These are phyloP conservation scores for Rhinopomastus cyanomelas DNA, from an alignment of 2,113 vertebrate genomes.

Conservation along the genomic window DNA sequence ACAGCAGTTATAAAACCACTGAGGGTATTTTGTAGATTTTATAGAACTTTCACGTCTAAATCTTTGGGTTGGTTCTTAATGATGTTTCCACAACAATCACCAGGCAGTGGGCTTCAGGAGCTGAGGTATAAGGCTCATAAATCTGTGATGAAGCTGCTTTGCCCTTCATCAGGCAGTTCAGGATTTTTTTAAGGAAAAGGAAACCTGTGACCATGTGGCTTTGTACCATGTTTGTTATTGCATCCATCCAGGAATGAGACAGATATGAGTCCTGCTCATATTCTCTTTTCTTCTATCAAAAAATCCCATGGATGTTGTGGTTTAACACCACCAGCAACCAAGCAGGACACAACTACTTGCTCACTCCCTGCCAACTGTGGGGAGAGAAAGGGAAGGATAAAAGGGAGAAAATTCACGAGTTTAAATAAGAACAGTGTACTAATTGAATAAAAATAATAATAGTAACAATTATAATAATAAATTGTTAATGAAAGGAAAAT, in stretches of 20 bases:
- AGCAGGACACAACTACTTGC: not conserved
- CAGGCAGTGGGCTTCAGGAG: not conserved
- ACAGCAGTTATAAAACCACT: not conserved
- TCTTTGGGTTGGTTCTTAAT: not conserved
- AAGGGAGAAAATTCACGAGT: not conserved
- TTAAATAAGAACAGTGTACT: not conserved
- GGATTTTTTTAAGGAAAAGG: not conserved
- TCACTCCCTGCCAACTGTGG: accelerated
- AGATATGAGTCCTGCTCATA: not conserved
- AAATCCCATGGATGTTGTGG: not conserved
- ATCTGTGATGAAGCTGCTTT: not conserved
- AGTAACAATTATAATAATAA: not conserved
- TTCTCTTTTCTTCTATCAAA: not conserved
- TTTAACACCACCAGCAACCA: not conserved
- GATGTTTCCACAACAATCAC: not conserved
- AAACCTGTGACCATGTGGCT: not conserved
- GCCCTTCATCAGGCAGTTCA: not conserved
- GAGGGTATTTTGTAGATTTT: not conserved
- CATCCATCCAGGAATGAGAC: not conserved
- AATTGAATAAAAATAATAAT: not conserved
- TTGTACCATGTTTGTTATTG: not conserved
- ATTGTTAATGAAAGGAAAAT: not conserved
- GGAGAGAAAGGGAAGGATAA: not conserved
- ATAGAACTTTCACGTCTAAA: not conserved
- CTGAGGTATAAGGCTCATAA: not conserved